A percentile compares a stretch with the other conserved stretches of the same genome.
Evolutionary conservation across 1,140 invertebrate genomes (phyloP).

Genomic region (Anoplophora glabripennis): DNA sequence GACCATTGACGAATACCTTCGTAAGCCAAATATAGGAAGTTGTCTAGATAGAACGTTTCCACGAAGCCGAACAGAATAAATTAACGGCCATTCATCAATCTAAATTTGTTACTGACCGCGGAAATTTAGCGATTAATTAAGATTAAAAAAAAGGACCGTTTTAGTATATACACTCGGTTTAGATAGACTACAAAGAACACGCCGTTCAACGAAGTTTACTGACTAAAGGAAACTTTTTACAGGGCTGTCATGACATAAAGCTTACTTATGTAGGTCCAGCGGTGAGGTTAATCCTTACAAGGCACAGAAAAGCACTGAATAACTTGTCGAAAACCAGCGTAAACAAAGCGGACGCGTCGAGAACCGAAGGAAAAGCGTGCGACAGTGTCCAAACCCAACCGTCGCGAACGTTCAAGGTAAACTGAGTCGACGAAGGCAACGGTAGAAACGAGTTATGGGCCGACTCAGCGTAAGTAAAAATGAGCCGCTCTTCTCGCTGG

Average conservation of each 20-base stretch:
- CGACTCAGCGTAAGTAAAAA: constrained; percentile 30
- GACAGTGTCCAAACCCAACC: constrained; percentile 4
- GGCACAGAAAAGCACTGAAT: not conserved
- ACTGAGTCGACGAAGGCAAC: constrained; percentile 21
- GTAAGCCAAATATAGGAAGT: too few relatives aligned
- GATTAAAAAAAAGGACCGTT: too few relatives aligned
- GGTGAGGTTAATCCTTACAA: not conserved
- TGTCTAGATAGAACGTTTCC: too few relatives aligned
- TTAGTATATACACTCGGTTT: too few relatives aligned
- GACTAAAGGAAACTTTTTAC: too few relatives aligned
- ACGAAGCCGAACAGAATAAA: too few relatives aligned
- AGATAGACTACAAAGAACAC: too few relatives aligned
- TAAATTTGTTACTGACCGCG: too few relatives aligned
- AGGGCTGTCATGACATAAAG: not conserved
- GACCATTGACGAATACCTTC: too few relatives aligned
- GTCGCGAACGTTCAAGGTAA: constrained; percentile 27
- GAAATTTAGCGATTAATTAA: too few relatives aligned
- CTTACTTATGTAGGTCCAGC: not conserved
- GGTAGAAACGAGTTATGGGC: constrained; percentile 28
- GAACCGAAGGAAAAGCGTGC: not conserved
- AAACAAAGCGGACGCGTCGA: not conserved
- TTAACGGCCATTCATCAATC: too few relatives aligned
- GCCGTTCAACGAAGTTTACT: too few relatives aligned
- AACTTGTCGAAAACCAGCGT: not conserved
- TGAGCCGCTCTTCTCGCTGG: constrained; percentile 18